Percentiles rank a stretch among this genome's conserved stretches.
phyloP scores from a whole-genome alignment of 30 jellyfish, hydroid and myxozoan species.

The Pelagia noctiluca region DNA sequence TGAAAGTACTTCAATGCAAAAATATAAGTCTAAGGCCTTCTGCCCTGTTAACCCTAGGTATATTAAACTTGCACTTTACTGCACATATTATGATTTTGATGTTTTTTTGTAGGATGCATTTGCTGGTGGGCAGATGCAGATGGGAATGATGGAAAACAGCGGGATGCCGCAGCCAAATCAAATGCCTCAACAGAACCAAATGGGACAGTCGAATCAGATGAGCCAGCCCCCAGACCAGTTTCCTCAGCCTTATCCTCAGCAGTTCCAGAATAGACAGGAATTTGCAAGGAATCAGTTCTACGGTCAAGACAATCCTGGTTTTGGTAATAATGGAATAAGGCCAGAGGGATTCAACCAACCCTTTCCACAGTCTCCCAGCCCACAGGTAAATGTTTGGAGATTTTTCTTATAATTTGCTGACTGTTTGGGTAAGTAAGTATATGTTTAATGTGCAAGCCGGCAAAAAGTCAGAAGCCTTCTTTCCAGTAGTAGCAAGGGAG shows the following conservation, averaged over 20 bases:
- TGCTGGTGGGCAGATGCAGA: conserved; percentile 51
- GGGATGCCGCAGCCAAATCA: not conserved
- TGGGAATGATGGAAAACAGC: conserved; percentile 77
- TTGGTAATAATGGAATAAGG: conserved; percentile 62
- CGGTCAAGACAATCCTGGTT: conserved; percentile 54
- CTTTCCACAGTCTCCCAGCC: conserved; percentile 64
- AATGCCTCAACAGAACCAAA: conserved; percentile 44
- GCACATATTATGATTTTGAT: no score
- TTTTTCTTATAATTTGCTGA: no score
- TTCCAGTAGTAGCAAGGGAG: no score
- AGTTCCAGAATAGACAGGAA: conserved; percentile 58
- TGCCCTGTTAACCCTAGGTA: no score
- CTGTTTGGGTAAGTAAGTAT: no score
- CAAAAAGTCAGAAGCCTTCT: no score
- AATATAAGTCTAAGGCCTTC: no score
- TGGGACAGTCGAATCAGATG: no score
- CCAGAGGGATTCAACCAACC: conserved; percentile 67
- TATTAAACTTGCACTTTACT: no score
- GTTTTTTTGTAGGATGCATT: conserved; percentile 27
- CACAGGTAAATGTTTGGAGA: conserved; percentile 38
- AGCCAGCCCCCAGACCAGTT: conserved; percentile 9
- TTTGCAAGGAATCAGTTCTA: conserved; percentile 50
- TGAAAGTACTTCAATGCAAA: no score
- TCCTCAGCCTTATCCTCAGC: conserved; percentile 68
- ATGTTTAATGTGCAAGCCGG: no score